Percentiles rank a stretch among this genome's conserved stretches.
Conservation (phyloP, 2,888 invertebrate species). For the Leptodirus hochenwartii region DNA sequence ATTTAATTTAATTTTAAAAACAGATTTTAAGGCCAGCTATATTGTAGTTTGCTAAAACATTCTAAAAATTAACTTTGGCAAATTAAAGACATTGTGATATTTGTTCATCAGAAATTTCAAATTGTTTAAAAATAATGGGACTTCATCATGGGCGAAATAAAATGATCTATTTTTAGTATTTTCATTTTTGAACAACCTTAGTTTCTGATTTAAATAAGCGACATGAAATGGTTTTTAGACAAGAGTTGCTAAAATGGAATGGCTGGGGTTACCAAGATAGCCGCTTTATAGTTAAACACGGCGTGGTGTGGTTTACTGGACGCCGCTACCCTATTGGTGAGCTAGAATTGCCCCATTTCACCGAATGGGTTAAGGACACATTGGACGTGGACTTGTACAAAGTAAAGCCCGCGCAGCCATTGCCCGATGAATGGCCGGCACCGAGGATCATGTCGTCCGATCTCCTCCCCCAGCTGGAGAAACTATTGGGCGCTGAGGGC, state of each 20-base stretch:
- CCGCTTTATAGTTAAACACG: constrained; percentile 51
- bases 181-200: too few species aligned
- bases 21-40: too few species aligned
- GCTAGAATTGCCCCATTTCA: constrained; percentile 55
- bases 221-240: too few species aligned
- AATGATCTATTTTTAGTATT: too few species aligned
- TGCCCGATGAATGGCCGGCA: constrained; percentile 41
- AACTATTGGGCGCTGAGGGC: constrained; percentile 28
- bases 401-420: constrained; percentile 35
- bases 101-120: too few species aligned
- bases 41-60: too few species aligned
- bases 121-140: too few species aligned
- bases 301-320: constrained; percentile 65
- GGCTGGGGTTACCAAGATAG: constrained; percentile 99
- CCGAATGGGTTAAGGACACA: constrained; percentile 57
- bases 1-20: too few species aligned
- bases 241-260: constrained; percentile 91
- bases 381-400: constrained; percentile 34
- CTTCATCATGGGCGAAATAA: too few species aligned
- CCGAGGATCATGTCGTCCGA: constrained; percentile 38
- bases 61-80: too few species aligned
- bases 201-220: too few species aligned
- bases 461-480: constrained; percentile 38
- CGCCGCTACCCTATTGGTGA: constrained; percentile 65
- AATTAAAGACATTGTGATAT: too few species aligned